A percentile compares a stretch with the other conserved stretches of the same genome.
phyloP scores from a whole-genome alignment of 2,797 vertebrate genomes.

The Iguana delicatissima region DNA sequence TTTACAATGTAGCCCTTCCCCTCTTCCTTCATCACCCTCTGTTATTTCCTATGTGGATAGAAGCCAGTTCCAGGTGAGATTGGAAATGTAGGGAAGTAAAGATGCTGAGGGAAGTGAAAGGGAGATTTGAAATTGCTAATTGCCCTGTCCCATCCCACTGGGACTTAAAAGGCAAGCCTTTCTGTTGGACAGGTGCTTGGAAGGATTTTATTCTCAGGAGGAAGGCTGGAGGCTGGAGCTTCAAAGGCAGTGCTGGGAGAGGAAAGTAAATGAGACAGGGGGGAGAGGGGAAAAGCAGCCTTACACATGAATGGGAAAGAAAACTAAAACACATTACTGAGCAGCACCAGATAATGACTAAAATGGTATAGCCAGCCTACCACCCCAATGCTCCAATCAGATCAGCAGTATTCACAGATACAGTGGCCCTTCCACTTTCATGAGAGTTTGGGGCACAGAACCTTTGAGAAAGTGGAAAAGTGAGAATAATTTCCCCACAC shows the following conservation, averaged over 20 bases:
- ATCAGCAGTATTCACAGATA: neutral
- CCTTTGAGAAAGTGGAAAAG: too few species aligned
- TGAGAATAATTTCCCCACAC: too few species aligned
- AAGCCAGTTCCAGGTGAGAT: neutral
- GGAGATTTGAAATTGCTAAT: neutral
- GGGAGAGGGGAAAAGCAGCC: neutral
- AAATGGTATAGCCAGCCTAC: neutral
- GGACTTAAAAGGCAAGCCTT: neutral
- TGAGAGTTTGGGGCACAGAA: too few species aligned
- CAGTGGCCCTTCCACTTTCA: too few species aligned
- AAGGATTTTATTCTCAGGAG: neutral
- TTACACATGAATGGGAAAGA: neutral
- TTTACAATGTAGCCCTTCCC: neutral
- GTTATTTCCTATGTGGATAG: neutral
- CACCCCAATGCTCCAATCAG: neutral
- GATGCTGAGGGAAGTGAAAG: neutral
- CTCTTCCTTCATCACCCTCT: neutral
- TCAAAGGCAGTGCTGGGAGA: neutral
- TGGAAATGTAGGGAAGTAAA: neutral
- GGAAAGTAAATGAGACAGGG: neutral
- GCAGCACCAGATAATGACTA: neutral
- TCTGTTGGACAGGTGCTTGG: neutral
- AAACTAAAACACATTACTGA: neutral
- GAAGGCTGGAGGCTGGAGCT: neutral
- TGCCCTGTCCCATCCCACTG: neutral